A percentile compares a stretch with the other conserved stretches of the same genome.
phyloP scores from a whole-genome alignment of 1,140 invertebrate species.

The Diorhabda sublineata region DNA sequence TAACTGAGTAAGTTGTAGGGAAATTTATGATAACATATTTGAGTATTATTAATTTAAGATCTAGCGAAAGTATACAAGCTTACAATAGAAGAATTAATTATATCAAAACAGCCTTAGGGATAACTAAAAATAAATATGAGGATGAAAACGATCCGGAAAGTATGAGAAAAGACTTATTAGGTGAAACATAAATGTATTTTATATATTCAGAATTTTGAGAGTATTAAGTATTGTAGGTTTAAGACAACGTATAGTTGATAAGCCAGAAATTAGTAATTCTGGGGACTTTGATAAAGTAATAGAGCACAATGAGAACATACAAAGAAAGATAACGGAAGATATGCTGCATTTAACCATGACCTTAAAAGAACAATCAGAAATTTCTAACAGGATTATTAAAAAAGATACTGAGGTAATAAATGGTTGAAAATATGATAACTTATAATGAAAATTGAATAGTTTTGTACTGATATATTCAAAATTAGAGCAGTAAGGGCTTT shows the following conservation, averaged over 20 bases:
- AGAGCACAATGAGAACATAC: constrained; percentile 80
- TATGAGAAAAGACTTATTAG: constrained; percentile 36
- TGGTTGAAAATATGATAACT: too few relatives aligned
- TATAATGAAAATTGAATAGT: too few relatives aligned
- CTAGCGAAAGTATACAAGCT: constrained; percentile 29
- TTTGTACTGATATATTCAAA: too few relatives aligned
- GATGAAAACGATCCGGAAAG: constrained; percentile 28
- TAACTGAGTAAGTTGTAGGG: constrained; percentile 53
- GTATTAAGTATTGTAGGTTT: constrained; percentile 22
- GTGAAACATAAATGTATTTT: constrained; percentile 18
- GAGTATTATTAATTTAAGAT: constrained; percentile 17
- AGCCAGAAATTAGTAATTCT: constrained; percentile 30
- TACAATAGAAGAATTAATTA: constrained; percentile 33
- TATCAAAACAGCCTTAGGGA: constrained; percentile 30
- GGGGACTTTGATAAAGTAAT: constrained; percentile 77
- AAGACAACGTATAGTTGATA: constrained; percentile 33
- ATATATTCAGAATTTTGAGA: not conserved
- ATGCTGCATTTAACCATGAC: constrained; percentile 83
- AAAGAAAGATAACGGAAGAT: constrained; percentile 89
- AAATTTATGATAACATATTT: not conserved
- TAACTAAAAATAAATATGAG: constrained; percentile 30
- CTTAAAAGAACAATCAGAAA: constrained; percentile 83
- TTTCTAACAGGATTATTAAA: constrained; percentile 80
- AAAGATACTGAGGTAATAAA: constrained; percentile 72
- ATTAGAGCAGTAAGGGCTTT: too few relatives aligned